Conservation (phyloP, 53 echinoderm and acorn worm genomes). For the Hippasteria phrygiana region DNA sequence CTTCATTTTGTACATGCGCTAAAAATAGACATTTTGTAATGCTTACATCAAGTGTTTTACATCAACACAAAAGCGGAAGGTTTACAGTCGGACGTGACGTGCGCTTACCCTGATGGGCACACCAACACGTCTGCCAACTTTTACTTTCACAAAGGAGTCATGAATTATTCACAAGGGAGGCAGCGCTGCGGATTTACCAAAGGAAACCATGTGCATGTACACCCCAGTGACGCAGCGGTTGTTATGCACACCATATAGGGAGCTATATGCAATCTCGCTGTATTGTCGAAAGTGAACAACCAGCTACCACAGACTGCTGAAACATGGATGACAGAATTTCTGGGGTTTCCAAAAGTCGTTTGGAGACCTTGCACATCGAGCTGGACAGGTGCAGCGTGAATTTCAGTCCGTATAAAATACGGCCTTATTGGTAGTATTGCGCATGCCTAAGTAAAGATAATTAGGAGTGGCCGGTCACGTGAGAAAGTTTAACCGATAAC, state of each 20-base stretch:
- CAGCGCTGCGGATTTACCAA: not conserved
- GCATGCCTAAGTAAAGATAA: too few species aligned
- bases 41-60: conserved; percentile 5
- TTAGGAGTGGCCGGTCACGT: too few species aligned
- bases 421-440: too few species aligned
- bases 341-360: too few species aligned
- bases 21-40: not conserved
- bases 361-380: too few species aligned
- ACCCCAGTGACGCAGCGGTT: conserved; percentile 5
- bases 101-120: not conserved
- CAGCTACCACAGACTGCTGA: too few species aligned
- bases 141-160: conserved; percentile 18
- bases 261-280: too few species aligned
- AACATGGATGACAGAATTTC: too few species aligned
- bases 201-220: too few species aligned
- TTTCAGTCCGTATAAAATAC: too few species aligned
- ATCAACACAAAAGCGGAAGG: not conserved
- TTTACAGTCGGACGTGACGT: not conserved
- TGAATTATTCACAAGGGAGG: not conserved
- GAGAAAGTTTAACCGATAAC: too few species aligned
- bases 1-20: not conserved
- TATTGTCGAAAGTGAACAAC: not conserved
- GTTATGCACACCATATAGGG: not conserved
- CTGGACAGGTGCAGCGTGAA: too few species aligned
- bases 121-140: not conserved